Conservation (phyloP, 2,888 invertebrate species). For the Axea sp. region DNA sequence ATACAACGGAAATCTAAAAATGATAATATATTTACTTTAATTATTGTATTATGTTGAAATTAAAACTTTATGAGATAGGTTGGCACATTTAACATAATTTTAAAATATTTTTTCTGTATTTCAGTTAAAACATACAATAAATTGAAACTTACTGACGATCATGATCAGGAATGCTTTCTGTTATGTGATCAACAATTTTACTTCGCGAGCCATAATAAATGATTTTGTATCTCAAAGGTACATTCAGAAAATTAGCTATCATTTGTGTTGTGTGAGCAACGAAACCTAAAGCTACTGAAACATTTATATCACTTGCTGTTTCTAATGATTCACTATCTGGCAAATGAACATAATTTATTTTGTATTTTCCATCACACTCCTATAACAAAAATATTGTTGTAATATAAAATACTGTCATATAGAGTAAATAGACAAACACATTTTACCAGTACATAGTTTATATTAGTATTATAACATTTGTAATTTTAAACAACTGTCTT, state of each 20-base stretch:
- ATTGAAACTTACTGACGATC: slow-evolving; percentile 84
- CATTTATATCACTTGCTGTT: slow-evolving; percentile 82
- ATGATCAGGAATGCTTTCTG: slow-evolving; percentile 84
- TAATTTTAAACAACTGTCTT: background rate
- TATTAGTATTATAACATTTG: too few relatives aligned
- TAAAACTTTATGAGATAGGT: too few relatives aligned
- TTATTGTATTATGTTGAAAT: too few relatives aligned
- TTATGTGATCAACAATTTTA: slow-evolving; percentile 89
- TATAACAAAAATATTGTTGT: slow-evolving; percentile 57
- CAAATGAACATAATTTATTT: slow-evolving; percentile 85
- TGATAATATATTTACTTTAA: too few relatives aligned
- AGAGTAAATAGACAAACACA: too few relatives aligned
- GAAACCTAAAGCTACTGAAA: slow-evolving; percentile 93
- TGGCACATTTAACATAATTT: too few relatives aligned
- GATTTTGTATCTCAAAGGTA: slow-evolving; percentile 92
- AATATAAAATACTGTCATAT: too few relatives aligned
- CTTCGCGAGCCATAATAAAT: slow-evolving; percentile 90
- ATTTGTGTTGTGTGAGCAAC: slow-evolving; percentile 91
- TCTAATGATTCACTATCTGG: slow-evolving; percentile 84
- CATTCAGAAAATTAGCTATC: slow-evolving; percentile 89
- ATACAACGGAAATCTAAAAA: slow-evolving; percentile 89
- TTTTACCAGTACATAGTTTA: too few relatives aligned
- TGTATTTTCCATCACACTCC: slow-evolving; percentile 81
- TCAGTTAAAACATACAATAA: too few relatives aligned
- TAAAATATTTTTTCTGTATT: too few relatives aligned